Evolutionary conservation across 1,140 invertebrate species (phyloP).

Genomic region (Brachionus manjavacas): DNA sequence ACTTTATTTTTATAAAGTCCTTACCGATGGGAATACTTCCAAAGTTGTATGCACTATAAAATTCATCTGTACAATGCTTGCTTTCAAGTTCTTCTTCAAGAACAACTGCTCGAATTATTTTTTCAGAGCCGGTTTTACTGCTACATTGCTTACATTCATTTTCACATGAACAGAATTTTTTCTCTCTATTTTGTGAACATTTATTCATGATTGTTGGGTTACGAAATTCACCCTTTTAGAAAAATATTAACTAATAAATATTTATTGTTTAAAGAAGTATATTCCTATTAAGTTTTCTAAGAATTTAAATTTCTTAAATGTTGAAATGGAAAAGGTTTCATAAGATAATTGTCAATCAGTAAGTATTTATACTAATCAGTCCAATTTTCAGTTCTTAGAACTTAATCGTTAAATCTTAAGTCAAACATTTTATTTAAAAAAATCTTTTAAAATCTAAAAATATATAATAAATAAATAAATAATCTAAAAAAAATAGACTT

Average conservation of each 20-base stretch:
- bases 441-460: neutral
- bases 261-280: neutral
- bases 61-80: slow-evolving; percentile 1
- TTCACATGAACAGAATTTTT: neutral
- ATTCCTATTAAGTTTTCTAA: neutral
- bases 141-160: neutral
- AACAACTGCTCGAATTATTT: neutral
- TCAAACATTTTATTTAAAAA: neutral
- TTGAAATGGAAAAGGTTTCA: neutral
- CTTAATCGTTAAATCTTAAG: neutral
- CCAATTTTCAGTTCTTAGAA: neutral
- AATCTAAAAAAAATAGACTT: neutral
- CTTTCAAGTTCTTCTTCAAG: neutral
- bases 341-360: neutral
- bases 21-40: neutral
- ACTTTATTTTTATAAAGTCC: neutral
- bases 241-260: too few species aligned
- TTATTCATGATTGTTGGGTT: neutral
- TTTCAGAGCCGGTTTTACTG: neutral
- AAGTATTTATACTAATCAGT: neutral
- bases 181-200: neutral
- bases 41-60: neutral
- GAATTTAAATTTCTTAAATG: neutral
- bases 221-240: neutral
- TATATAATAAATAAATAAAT: too few species aligned